Conservation (phyloP, 2,888 invertebrate species). For the Eubasilissa splendida region DNA sequence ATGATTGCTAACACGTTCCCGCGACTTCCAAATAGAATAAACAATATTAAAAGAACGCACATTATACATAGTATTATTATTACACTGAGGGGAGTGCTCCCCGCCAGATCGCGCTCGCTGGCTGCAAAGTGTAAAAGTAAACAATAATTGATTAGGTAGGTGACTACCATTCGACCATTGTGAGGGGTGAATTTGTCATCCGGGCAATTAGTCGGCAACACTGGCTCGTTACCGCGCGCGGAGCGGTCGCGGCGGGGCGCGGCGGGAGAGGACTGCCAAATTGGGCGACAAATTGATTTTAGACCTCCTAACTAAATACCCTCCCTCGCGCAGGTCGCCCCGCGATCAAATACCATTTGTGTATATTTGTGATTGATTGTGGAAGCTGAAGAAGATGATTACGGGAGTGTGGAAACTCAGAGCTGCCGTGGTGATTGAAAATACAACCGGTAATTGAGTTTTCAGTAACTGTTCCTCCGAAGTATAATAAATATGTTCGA, state of each 20-base stretch:
- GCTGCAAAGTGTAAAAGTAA: constrained; percentile 46
- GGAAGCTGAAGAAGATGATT: constrained; percentile 9
- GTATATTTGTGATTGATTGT: constrained; percentile 26
- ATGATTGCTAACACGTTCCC: too few species aligned
- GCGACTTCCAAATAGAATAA: background rate
- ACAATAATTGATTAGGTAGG: constrained; percentile 51
- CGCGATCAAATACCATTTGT: constrained; percentile 25
- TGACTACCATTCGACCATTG: constrained; percentile 21
- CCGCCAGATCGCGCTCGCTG: background rate
- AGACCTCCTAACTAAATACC: constrained; percentile 41
- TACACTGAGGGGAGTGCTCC: background rate
- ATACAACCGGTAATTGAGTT: background rate
- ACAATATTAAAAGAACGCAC: background rate
- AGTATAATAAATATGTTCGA: too few species aligned
- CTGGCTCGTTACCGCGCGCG: constrained; percentile 28
- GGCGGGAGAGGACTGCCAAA: constrained; percentile 24
- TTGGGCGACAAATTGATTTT: constrained; percentile 55
- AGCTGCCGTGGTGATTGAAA: background rate
- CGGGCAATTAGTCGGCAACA: constrained; percentile 50
- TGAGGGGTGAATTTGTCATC: constrained; percentile 49
- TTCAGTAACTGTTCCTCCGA: too few species aligned
- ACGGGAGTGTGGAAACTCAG: background rate
- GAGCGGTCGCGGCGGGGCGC: background rate
- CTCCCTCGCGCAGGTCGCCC: constrained; percentile 14
- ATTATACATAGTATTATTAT: background rate